phyloP scores from a whole-genome alignment of 2,888 invertebrate species.

The Suillia variegata region DNA sequence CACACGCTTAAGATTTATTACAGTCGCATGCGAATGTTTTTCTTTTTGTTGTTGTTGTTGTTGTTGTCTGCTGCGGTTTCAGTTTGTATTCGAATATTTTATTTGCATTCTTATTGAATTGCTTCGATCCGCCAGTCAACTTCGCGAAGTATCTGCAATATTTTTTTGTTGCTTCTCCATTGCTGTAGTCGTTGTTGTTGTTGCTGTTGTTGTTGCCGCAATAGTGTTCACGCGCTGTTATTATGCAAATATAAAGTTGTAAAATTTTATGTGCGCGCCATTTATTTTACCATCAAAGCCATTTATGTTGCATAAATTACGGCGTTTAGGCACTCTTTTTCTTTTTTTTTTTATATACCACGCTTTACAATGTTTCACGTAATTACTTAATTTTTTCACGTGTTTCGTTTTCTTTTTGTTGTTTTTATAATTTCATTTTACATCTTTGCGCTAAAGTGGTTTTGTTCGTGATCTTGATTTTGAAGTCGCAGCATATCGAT shows the following conservation, averaged over 20 bases:
- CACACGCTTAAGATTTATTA: slow-evolving; percentile 7
- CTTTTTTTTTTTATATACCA: neutral
- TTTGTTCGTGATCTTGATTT: neutral
- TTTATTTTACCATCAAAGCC: slow-evolving; percentile 43
- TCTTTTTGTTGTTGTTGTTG: neutral
- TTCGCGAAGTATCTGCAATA: slow-evolving; percentile 5
- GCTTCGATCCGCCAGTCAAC: slow-evolving; percentile 32
- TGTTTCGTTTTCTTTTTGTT: neutral
- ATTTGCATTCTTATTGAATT: slow-evolving; percentile 35
- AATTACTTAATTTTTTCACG: neutral
- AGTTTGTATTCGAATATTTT: too few species aligned
- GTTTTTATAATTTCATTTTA: too few species aligned
- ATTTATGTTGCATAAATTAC: slow-evolving; percentile 53
- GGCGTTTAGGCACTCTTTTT: slow-evolving; percentile 32
- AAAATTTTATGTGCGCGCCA: slow-evolving; percentile 48
- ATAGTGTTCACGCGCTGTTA: slow-evolving; percentile 48
- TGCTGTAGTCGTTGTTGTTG: slow-evolving; percentile 21
- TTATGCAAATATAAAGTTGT: slow-evolving; percentile 52
- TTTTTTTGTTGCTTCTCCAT: slow-evolving; percentile 17
- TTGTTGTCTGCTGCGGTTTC: slow-evolving; percentile 18
- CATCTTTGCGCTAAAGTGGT: too few species aligned
- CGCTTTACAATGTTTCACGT: neutral
- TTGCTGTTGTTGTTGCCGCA: slow-evolving; percentile 21
- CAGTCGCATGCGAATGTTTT: neutral
- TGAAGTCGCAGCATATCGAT: neutral